A percentile compares a stretch with the other conserved stretches of the same genome.
These are phyloP conservation scores for Caiman crocodilus DNA, from an alignment of 2,797 vertebrate genomes.

Conservation along the genomic window DNA sequence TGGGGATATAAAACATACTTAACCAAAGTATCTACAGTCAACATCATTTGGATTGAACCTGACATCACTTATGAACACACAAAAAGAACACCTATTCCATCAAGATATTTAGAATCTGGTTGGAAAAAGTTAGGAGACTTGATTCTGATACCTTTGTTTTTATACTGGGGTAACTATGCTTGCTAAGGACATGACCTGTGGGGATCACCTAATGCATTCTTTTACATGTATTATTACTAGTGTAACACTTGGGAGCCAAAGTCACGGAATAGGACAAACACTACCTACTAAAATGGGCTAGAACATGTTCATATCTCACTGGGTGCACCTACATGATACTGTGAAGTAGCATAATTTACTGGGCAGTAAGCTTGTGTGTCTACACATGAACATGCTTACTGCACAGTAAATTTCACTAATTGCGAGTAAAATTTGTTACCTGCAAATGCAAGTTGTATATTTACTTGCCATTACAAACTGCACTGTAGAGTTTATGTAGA, in stretches of 20 bases:
- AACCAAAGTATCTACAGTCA: not conserved
- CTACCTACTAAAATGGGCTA: not conserved
- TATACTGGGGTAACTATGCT: slow-evolving; percentile 36
- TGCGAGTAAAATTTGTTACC: too few relatives aligned
- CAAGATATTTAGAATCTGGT: not conserved
- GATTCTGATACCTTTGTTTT: slow-evolving; percentile 34
- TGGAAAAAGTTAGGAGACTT: slow-evolving; percentile 50
- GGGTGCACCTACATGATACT: too few relatives aligned
- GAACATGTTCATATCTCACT: not conserved
- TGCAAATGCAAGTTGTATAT: too few relatives aligned
- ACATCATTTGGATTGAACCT: slow-evolving; percentile 36
- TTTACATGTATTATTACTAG: not conserved
- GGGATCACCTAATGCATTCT: slow-evolving; percentile 16
- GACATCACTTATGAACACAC: slow-evolving; percentile 41
- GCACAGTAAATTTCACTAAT: too few relatives aligned
- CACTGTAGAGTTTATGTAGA: too few relatives aligned
- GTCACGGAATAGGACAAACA: not conserved
- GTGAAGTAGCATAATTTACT: too few relatives aligned
- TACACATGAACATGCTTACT: too few relatives aligned
- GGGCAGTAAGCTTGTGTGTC: too few relatives aligned
- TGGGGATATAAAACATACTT: slow-evolving; percentile 30
- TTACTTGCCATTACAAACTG: too few relatives aligned
- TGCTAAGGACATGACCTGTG: not conserved
- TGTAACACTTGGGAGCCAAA: not conserved
- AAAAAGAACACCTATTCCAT: slow-evolving; percentile 21